Conservation (phyloP, 2,797 vertebrate genomes). For the Gobio occitaniae region DNA sequence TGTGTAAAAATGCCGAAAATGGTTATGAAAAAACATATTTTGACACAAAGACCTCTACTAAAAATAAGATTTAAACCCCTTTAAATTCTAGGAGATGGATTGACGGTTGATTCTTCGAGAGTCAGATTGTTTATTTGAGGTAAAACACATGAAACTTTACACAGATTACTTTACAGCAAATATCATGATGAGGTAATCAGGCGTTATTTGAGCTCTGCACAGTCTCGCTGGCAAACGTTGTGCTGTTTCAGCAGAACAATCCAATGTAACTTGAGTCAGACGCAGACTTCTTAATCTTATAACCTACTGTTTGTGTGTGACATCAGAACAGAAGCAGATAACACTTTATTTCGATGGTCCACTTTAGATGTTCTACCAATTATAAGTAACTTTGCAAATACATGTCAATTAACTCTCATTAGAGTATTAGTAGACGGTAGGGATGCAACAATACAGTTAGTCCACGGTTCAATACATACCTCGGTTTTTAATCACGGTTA, state of each 20-base stretch:
- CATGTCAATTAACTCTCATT: too few relatives aligned
- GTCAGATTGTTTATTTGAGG: conserved; percentile 31
- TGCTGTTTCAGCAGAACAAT: conserved; percentile 39
- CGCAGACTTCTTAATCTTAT: background rate
- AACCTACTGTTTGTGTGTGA: background rate
- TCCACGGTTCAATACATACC: too few relatives aligned
- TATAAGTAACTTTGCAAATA: too few relatives aligned
- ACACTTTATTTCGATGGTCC: background rate
- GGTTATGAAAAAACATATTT: background rate
- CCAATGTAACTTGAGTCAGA: conserved; percentile 18
- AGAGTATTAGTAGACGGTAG: too few relatives aligned
- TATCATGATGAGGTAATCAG: conserved; percentile 31
- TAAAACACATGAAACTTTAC: conserved; percentile 21
- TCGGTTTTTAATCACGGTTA: too few relatives aligned
- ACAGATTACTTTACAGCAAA: conserved; percentile 32
- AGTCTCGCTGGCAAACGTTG: background rate
- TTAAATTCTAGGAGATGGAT: background rate
- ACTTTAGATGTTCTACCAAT: too few relatives aligned
- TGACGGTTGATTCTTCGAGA: conserved; percentile 11
- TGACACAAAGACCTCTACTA: background rate
- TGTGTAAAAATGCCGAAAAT: background rate
- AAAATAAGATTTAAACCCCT: background rate
- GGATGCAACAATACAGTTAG: too few relatives aligned
- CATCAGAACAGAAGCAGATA: background rate
- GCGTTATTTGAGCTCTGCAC: conserved; percentile 25